phyloP scores from a whole-genome alignment of 53 echinoderm and acorn worm genomes.

The Antedon mediterranea region DNA sequence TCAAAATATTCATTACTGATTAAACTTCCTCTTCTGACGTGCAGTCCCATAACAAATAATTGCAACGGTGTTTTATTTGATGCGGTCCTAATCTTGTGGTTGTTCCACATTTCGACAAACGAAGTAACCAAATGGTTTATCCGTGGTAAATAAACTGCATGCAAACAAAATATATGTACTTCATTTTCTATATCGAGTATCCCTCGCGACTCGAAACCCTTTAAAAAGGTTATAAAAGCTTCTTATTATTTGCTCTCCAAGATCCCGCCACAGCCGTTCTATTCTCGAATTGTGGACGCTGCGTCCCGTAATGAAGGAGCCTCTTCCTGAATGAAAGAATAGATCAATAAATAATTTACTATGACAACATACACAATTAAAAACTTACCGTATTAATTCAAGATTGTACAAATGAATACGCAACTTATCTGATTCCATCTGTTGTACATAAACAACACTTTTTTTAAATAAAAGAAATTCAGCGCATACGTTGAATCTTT shows the following conservation, averaged over 20 bases:
- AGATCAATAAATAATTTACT: no score
- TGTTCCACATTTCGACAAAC: slow-evolving; percentile 36
- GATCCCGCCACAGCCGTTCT: slow-evolving; percentile 23
- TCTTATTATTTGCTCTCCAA: not conserved
- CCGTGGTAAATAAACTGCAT: slow-evolving; percentile 22
- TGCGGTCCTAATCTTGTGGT: slow-evolving; percentile 39
- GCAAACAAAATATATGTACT: slow-evolving; percentile 10
- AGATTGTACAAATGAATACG: no score
- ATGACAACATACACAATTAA: no score
- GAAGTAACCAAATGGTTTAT: slow-evolving; percentile 19
- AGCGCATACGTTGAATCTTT: no score
- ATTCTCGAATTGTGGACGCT: slow-evolving; percentile 21
- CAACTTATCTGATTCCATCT: no score
- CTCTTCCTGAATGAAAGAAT: no score
- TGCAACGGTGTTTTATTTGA: slow-evolving; percentile 36
- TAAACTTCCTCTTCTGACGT: not conserved
- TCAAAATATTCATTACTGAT: slow-evolving; percentile 19
- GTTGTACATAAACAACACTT: no score
- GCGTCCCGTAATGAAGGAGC: slow-evolving; percentile 11
- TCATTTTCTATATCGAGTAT: slow-evolving; percentile 36
- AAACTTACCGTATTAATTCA: no score
- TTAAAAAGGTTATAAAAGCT: not conserved
- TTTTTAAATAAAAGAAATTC: no score
- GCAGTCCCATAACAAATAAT: not conserved
- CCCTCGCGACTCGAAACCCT: slow-evolving; percentile 7